Conservation (phyloP, 1,140 invertebrate species). For the Drosophila murphyi region DNA sequence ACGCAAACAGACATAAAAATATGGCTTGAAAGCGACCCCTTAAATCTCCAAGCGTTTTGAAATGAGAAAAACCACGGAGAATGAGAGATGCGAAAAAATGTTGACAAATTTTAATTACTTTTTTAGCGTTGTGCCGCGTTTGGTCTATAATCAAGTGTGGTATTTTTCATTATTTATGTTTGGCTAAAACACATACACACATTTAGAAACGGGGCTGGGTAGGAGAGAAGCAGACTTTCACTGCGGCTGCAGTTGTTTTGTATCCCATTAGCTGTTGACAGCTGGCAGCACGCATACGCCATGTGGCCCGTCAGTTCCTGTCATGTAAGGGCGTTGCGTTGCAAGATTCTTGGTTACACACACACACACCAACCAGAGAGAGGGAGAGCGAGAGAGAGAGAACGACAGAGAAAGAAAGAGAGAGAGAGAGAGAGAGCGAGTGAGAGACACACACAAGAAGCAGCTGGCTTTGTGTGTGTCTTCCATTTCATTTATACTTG, state of each 20-base stretch:
- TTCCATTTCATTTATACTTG: slow-evolving; percentile 43
- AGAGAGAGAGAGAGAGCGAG: no score
- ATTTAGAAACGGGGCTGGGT: slow-evolving; percentile 4
- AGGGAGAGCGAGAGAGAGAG: no score
- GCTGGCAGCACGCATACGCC: slow-evolving; percentile 73
- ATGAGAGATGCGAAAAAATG: slow-evolving; percentile 47
- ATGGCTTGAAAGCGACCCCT: slow-evolving; percentile 31
- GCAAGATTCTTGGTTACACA: slow-evolving; percentile 8
- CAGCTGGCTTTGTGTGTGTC: slow-evolving; percentile 14
- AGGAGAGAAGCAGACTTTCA: not conserved
- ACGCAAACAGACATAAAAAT: slow-evolving; percentile 13
- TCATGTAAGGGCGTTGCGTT: slow-evolving; percentile 65
- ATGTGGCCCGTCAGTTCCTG: slow-evolving; percentile 72
- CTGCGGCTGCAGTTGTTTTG: slow-evolving; percentile 41
- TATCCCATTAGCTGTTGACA: slow-evolving; percentile 59
- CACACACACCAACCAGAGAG: not conserved
- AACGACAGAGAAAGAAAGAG: no score
- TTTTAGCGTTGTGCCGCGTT: slow-evolving; percentile 62
- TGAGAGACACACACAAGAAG: not conserved
- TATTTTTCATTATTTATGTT: slow-evolving; percentile 77
- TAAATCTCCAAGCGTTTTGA: slow-evolving; percentile 9
- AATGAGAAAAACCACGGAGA: not conserved
- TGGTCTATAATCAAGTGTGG: slow-evolving; percentile 71
- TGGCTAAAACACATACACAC: slow-evolving; percentile 55
- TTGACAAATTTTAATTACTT: slow-evolving; percentile 82